These are phyloP conservation scores for Catocala nupta DNA, from an alignment of 2,888 invertebrate species.

Conservation along the genomic window DNA sequence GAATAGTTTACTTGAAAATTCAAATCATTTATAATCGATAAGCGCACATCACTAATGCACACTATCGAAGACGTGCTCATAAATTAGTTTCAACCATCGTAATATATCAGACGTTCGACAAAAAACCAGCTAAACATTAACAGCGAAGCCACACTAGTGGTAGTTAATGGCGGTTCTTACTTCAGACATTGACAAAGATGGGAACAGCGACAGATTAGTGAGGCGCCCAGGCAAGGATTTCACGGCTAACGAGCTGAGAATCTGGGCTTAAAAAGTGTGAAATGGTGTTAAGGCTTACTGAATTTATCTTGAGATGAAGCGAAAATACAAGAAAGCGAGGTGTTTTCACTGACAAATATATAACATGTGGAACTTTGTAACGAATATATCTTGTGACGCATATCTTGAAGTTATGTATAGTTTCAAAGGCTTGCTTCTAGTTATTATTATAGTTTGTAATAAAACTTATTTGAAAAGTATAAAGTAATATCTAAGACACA, in stretches of 20 bases:
- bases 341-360: background rate
- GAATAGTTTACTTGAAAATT: too few relatives aligned
- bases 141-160: conserved; percentile 22
- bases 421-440: too few relatives aligned
- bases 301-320: conserved; percentile 1
- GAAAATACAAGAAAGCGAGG: background rate
- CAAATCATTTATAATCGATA: too few relatives aligned
- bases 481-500: too few relatives aligned
- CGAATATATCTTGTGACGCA: too few relatives aligned
- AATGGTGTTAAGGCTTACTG: conserved; percentile 8
- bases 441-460: too few relatives aligned
- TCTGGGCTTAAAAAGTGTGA: conserved; percentile 19
- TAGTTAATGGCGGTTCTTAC: conserved; percentile 53
- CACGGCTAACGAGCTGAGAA: conserved; percentile 16
- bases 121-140: conserved; percentile 27
- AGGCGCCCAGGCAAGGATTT: conserved; percentile 13
- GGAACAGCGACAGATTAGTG: conserved; percentile 44
- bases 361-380: too few relatives aligned
- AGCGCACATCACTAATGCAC: too few relatives aligned
- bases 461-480: too few relatives aligned
- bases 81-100: background rate
- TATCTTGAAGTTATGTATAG: too few relatives aligned
- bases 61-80: conserved; percentile 5
- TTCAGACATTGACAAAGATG: conserved; percentile 53
- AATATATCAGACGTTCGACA: conserved; percentile 2